Conservation (phyloP, 2,113 vertebrate genomes). For the Mandrillus leucophaeus region DNA sequence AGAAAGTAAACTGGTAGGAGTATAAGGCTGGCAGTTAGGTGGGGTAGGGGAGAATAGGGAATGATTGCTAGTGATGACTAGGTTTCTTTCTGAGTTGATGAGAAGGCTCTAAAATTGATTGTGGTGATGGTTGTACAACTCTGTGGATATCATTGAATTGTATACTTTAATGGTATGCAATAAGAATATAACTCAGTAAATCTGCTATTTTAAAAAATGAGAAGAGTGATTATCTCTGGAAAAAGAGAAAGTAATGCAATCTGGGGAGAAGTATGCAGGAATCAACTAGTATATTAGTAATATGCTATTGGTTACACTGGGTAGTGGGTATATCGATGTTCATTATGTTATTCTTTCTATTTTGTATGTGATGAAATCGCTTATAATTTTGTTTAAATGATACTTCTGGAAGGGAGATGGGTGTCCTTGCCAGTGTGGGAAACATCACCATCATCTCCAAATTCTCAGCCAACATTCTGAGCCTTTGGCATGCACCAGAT, state of each 20-base stretch:
- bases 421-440: background rate
- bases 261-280: background rate
- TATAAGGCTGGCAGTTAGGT: background rate
- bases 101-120: background rate
- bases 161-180: background rate
- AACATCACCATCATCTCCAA: background rate
- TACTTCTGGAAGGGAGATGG: background rate
- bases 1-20: background rate
- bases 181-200: background rate
- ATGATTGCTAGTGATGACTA: background rate
- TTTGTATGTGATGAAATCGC: background rate
- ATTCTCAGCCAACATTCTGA: background rate
- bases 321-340: background rate
- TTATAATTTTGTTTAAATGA: conserved; percentile 3
- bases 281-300: background rate
- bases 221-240: background rate
- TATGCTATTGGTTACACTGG: background rate
- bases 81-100: background rate
- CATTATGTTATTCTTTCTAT: background rate
- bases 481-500: background rate
- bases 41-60: background rate
- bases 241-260: background rate
- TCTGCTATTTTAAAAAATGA: background rate
- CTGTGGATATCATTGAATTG: background rate
- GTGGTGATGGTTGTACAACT: background rate